Percentiles rank a stretch among this genome's conserved stretches.
Conservation (phyloP, 2,113 vertebrate species). For the Garra rufa region DNA sequence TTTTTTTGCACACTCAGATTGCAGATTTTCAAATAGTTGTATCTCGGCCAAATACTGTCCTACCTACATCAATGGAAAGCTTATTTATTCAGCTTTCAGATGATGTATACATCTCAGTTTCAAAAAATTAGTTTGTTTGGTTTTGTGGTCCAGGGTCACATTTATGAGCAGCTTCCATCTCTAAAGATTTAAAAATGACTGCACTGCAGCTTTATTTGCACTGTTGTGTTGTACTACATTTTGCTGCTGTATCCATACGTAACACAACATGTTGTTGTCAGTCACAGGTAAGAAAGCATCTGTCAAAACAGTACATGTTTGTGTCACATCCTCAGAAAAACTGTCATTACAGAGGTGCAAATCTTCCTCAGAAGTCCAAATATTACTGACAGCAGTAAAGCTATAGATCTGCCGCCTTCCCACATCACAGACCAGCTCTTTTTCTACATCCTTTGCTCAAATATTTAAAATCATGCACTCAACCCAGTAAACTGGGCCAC, state of each 20-base stretch:
- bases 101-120: too few relatives aligned
- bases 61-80: too few relatives aligned
- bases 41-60: too few relatives aligned
- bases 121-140: too few relatives aligned
- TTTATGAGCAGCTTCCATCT: too few relatives aligned
- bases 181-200: neutral
- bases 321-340: neutral
- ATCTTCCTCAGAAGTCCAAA: neutral
- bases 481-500: conserved; percentile 37
- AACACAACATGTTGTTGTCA: neutral
- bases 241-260: neutral
- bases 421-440: neutral
- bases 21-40: too few relatives aligned
- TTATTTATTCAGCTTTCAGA: too few relatives aligned
- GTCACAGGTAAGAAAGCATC: neutral
- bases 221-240: neutral
- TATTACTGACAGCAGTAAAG: neutral
- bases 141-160: too few relatives aligned
- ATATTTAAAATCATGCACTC: conserved; percentile 35
- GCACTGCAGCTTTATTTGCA: neutral
- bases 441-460: conserved; percentile 9
- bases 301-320: neutral
- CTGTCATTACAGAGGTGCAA: neutral
- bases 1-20: too few relatives aligned
- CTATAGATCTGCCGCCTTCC: neutral